Conservation (phyloP, 2,888 invertebrate genomes). For the Limnephilus rhombicus region DNA sequence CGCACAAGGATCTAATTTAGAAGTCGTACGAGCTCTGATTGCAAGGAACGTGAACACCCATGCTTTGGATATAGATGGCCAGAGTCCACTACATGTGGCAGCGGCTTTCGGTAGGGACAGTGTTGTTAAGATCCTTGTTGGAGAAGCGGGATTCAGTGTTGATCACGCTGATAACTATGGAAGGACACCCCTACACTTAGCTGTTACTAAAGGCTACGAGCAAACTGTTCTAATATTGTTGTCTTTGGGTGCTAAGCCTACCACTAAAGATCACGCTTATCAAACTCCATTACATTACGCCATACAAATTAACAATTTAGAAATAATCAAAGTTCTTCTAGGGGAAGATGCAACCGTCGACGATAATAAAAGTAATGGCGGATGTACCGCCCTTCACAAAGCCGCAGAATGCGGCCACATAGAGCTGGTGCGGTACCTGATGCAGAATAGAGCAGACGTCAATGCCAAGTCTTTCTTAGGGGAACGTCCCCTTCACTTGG, state of each 20-base stretch:
- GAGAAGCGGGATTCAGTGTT: conserved; percentile 81
- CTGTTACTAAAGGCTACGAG: neutral
- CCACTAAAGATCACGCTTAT: neutral
- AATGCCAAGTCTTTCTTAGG: neutral
- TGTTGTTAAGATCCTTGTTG: conserved; percentile 84
- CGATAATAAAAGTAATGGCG: neutral
- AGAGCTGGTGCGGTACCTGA: conserved; percentile 5
- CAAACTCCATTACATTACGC: neutral
- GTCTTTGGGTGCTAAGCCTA: neutral
- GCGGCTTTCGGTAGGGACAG: conserved; percentile 88
- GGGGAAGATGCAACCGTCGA: neutral
- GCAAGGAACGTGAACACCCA: neutral
- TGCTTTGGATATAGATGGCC: conserved; percentile 77
- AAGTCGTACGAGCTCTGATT: neutral
- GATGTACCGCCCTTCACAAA: neutral
- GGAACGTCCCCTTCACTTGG: neutral
- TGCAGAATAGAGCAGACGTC: neutral
- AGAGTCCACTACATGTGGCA: conserved; percentile 93
- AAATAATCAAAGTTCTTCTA: neutral
- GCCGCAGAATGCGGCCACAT: conserved; percentile 16
- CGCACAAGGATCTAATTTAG: neutral
- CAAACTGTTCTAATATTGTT: conserved; percentile 16
- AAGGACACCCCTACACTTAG: neutral
- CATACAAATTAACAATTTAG: neutral
- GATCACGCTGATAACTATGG: neutral